Evolutionary conservation across 2,113 vertebrate genomes (phyloP).

Genomic region (Serilophus lunatus): DNA sequence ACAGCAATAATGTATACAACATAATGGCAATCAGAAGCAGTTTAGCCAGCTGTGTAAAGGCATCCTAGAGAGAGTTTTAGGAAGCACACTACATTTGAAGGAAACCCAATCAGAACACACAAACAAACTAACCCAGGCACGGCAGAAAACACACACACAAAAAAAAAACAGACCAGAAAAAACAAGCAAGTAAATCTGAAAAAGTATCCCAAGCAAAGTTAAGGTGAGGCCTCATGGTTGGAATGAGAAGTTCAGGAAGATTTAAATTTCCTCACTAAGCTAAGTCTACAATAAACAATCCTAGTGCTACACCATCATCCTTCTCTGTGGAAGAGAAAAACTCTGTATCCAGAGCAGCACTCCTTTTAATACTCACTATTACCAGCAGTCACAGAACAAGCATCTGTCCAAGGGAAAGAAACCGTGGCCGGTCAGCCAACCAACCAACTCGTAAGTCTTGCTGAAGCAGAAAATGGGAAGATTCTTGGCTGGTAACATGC

Average conservation of each 20-base stretch:
- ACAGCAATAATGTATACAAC: neutral
- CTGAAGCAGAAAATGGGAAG: neutral
- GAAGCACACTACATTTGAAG: neutral
- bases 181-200: neutral
- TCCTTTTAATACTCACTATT: neutral
- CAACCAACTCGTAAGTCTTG: neutral
- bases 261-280: neutral
- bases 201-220: neutral
- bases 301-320: neutral
- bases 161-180: neutral
- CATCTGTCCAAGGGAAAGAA: neutral
- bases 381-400: neutral
- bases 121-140: neutral
- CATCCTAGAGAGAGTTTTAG: neutral
- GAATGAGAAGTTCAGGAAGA: neutral
- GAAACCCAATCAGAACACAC: neutral
- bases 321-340: neutral
- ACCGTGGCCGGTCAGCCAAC: neutral
- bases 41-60: neutral
- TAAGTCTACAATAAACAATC: neutral
- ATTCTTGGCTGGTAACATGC: neutral
- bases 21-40: neutral
- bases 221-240: neutral
- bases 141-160: neutral
- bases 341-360: fast-evolving